These are phyloP conservation scores for Acronicta alni DNA, from an alignment of 2,888 invertebrate species.

Conservation along the genomic window DNA sequence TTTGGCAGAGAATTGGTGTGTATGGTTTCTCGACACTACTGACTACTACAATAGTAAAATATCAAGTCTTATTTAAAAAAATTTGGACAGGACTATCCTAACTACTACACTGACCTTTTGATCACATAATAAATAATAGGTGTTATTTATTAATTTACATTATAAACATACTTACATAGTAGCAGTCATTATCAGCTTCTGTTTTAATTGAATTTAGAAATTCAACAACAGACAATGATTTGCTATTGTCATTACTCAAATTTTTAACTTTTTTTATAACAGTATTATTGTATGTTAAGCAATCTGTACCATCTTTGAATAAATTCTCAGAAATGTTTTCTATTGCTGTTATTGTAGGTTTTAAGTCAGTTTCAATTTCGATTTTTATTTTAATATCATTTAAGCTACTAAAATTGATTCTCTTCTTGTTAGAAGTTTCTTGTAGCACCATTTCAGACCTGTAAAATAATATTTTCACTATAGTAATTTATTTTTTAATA, in stretches of 20 bases:
- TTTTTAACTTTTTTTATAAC: slow-evolving; percentile 62
- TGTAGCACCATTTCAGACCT: slow-evolving; percentile 68
- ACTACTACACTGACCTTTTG: no score
- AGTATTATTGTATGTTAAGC: slow-evolving; percentile 57
- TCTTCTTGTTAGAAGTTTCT: slow-evolving; percentile 57
- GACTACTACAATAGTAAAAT: no score
- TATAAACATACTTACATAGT: slow-evolving; percentile 52
- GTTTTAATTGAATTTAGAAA: slow-evolving; percentile 68
- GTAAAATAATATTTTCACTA: background rate
- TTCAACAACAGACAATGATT: slow-evolving; percentile 63
- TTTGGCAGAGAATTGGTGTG: no score
- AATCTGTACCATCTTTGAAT: slow-evolving; percentile 44
- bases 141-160: no score
- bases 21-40: no score
- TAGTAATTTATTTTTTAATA: no score
- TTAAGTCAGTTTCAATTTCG: slow-evolving; percentile 50
- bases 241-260: slow-evolving; percentile 23
- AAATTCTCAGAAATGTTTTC: slow-evolving; percentile 44
- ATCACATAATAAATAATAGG: no score
- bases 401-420: slow-evolving; percentile 67
- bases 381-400: slow-evolving; percentile 67
- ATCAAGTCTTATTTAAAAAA: no score
- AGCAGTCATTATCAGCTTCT: slow-evolving; percentile 58
- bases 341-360: slow-evolving; percentile 39
- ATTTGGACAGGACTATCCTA: no score